phyloP scores from a whole-genome alignment of 2,113 vertebrate genomes.

The Reinhardtius hippoglossoides region DNA sequence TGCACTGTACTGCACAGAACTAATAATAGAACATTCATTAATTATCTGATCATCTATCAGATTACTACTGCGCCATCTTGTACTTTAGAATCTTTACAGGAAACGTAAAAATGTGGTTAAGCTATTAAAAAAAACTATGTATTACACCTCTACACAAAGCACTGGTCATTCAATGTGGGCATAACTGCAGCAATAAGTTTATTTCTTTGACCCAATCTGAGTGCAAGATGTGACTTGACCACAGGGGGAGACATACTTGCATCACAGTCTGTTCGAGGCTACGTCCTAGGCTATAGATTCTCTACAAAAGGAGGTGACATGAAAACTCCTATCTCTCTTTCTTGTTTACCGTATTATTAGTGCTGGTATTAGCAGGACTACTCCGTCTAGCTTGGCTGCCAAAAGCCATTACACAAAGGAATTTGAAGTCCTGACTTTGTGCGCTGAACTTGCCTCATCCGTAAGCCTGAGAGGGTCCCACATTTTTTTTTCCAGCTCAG shows the following conservation, averaged over 20 bases:
- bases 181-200: neutral
- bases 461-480: constrained; percentile 32
- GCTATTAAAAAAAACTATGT: no score
- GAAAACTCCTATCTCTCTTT: neutral
- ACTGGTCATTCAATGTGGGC: neutral
- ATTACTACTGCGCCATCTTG: neutral
- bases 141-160: no score
- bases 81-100: neutral
- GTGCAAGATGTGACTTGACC: neutral
- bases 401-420: neutral
- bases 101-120: neutral
- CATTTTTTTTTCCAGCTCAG: constrained; percentile 25
- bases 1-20: neutral
- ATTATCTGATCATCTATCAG: neutral
- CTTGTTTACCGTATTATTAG: neutral
- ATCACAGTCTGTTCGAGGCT: neutral
- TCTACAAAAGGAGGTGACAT: neutral
- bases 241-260: neutral
- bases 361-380: neutral
- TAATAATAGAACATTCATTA: neutral
- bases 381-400: neutral
- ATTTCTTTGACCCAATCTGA: neutral
- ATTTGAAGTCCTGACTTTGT: neutral
- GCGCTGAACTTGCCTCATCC: constrained; percentile 22
- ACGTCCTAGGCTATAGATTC: neutral